phyloP scores from a whole-genome alignment of 2,888 invertebrate species.

The Erebia palarica region DNA sequence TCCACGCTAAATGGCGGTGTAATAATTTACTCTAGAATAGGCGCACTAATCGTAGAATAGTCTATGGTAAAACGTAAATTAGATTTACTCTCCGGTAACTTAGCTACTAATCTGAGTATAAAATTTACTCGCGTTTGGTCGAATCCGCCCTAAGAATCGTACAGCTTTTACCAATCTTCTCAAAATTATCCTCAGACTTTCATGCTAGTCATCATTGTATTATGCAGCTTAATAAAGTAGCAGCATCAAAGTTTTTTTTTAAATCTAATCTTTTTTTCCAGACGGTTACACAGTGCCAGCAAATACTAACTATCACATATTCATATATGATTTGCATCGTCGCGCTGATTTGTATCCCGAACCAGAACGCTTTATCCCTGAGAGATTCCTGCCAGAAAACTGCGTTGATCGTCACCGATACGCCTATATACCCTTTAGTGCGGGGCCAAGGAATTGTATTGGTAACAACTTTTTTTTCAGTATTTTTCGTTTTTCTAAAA shows the following conservation, averaged over 20 bases:
- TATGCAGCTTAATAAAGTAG: not conserved
- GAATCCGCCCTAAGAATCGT: too few species aligned
- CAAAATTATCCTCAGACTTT: too few species aligned
- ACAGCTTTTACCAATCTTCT: too few species aligned
- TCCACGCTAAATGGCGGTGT: too few species aligned
- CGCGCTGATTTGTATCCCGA: conserved; percentile 84
- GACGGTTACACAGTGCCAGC: conserved; percentile 75
- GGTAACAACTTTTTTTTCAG: conserved; percentile 14
- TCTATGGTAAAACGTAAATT: too few species aligned
- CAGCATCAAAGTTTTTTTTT: too few species aligned
- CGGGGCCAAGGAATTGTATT: conserved; percentile 82
- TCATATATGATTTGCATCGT: conserved; percentile 84
- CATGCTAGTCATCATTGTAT: not conserved
- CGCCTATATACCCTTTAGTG: conserved; percentile 85
- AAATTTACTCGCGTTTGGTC: too few species aligned
- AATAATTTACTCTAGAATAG: too few species aligned
- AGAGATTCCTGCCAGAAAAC: conserved; percentile 86
- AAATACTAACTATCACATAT: conserved; percentile 69
- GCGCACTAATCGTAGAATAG: too few species aligned
- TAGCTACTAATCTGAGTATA: too few species aligned
- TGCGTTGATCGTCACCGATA: conserved; percentile 79
- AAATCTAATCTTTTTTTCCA: conserved; percentile 52
- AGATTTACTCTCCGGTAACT: too few species aligned
- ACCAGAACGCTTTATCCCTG: conserved; percentile 86
- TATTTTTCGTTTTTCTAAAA: not conserved